phyloP scores from a whole-genome alignment of 2,113 vertebrate species.

The Asarcornis scutulata region DNA sequence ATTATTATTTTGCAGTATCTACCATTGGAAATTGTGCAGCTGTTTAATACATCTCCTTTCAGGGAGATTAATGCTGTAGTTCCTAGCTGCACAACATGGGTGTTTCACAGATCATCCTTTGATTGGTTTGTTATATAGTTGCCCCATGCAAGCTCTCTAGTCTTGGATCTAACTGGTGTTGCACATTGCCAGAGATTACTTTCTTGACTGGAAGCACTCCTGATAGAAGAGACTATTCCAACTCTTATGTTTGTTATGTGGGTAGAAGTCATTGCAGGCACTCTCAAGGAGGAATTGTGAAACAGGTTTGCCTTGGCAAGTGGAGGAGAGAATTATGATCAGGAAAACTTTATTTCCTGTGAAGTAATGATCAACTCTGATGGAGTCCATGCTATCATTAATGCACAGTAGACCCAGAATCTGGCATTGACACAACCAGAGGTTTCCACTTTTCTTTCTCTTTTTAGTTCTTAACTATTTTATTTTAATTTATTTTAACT shows the following conservation, averaged over 20 bases:
- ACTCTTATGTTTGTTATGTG: not conserved
- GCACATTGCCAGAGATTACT: not conserved
- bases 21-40: not conserved
- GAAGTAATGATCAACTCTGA: not conserved
- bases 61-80: not conserved
- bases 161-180: not conserved
- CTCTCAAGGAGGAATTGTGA: not conserved
- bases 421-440: not conserved
- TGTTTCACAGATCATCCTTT: not conserved
- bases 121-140: not conserved
- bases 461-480: not conserved
- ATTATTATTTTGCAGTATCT: not conserved
- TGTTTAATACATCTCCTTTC: not conserved
- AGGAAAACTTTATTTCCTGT: not conserved
- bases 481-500: not conserved
- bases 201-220: not conserved
- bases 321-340: not conserved
- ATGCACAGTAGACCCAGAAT: not conserved
- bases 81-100: not conserved
- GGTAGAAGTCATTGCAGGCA: not conserved
- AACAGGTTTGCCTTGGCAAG: not conserved
- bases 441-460: not conserved
- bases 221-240: not conserved
- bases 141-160: not conserved
- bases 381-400: not conserved